Conservation (phyloP, 2,888 invertebrate species). For the Callyntrura sp. region DNA sequence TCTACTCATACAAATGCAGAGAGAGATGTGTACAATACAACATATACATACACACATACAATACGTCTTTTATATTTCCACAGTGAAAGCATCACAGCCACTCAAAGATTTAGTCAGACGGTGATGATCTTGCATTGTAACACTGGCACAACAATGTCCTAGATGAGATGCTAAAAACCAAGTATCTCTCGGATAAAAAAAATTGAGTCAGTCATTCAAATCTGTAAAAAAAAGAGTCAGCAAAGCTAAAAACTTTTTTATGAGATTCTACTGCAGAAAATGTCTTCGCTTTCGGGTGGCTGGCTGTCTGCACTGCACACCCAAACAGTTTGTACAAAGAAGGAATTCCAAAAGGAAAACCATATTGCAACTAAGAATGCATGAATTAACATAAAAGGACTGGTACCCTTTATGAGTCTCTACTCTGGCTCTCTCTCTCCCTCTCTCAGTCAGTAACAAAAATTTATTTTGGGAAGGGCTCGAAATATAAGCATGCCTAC, state of each 20-base stretch:
- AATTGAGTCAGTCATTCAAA: conserved; percentile 46
- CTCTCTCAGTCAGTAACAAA: no score
- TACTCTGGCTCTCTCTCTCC: no score
- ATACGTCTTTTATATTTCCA: background rate
- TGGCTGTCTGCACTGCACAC: background rate
- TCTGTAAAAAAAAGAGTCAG: background rate
- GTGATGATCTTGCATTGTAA: conserved; percentile 11
- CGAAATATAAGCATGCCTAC: background rate
- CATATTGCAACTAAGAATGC: conserved; percentile 63
- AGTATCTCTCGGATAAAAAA: conserved; percentile 19
- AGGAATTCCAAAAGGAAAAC: conserved; percentile 29
- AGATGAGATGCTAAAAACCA: conserved; percentile 23
- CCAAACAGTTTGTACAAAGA: conserved; percentile 3
- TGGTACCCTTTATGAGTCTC: conserved; percentile 21
- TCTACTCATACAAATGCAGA: background rate
- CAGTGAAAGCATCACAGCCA: conserved; percentile 18
- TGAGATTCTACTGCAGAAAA: conserved; percentile 35
- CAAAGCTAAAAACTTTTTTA: conserved; percentile 20
- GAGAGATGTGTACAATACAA: no score
- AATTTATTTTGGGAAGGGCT: conserved; percentile 7
- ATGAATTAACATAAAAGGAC: conserved; percentile 70
- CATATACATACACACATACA: background rate
- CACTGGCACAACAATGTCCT: conserved; percentile 3
- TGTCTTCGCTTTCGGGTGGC: conserved; percentile 1
- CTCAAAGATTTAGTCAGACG: conserved; percentile 52